These are phyloP conservation scores for Trachelipus rathkii DNA, from an alignment of 1,140 invertebrate genomes.

Conservation along the genomic window DNA sequence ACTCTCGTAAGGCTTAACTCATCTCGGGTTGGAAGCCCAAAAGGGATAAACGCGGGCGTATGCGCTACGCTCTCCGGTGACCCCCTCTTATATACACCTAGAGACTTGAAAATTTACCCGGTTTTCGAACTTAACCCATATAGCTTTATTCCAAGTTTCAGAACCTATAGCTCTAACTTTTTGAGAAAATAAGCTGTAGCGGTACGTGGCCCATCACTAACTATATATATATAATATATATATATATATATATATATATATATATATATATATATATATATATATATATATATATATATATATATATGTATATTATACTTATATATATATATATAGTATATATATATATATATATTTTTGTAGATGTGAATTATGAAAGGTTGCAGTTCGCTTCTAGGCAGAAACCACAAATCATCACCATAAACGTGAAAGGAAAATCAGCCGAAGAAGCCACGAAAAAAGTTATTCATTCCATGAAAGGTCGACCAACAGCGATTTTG, in stretches of 20 bases:
- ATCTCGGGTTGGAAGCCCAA: too few relatives aligned
- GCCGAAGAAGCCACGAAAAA: conserved; percentile 60
- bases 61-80: too few relatives aligned
- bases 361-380: conserved; percentile 49
- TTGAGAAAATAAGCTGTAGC: too few relatives aligned
- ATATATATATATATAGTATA: conserved; percentile 19
- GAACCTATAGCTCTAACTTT: too few relatives aligned
- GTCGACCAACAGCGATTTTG: conserved; percentile 69
- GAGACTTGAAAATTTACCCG: too few relatives aligned
- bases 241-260: neutral
- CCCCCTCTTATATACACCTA: too few relatives aligned
- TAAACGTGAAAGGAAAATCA: conserved; percentile 34
- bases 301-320: conserved; percentile 17
- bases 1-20: too few relatives aligned
- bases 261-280: conserved; percentile 5
- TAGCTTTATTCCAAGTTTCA: too few relatives aligned
- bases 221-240: too few relatives aligned
- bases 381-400: conserved; percentile 53
- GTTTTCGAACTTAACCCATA: too few relatives aligned
- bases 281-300: neutral
- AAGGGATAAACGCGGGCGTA: too few relatives aligned
- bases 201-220: too few relatives aligned
- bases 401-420: conserved; percentile 51
- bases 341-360: conserved; percentile 9
- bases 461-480: conserved; percentile 62